These are phyloP conservation scores for Ascidia mentula DNA, from an alignment of 23 tunicate species.

Conservation along the genomic window DNA sequence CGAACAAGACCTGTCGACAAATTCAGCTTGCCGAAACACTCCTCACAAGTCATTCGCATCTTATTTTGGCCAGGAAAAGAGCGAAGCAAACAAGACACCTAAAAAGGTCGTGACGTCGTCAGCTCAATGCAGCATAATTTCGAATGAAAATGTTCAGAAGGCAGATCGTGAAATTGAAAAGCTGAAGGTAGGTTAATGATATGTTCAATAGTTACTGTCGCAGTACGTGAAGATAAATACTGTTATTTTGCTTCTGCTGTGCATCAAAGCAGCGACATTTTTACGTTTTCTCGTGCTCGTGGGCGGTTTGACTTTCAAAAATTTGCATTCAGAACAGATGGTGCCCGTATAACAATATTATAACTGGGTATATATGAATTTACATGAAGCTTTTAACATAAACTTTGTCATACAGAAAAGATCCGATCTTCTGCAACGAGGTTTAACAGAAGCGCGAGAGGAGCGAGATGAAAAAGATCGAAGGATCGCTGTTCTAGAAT, in stretches of 20 bases:
- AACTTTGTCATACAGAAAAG: constrained; percentile 30
- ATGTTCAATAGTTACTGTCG: too few species aligned
- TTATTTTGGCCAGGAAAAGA: background rate
- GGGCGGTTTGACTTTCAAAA: background rate
- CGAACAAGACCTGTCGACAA: background rate
- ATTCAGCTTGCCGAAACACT: background rate
- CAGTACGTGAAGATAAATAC: too few species aligned
- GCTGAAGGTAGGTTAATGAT: constrained; percentile 34
- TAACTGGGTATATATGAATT: too few species aligned
- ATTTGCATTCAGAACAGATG: background rate
- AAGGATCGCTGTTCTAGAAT: constrained; percentile 62
- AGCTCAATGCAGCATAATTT: constrained; percentile 34
- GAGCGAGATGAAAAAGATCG: constrained; percentile 82
- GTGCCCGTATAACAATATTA: background rate
- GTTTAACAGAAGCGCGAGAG: constrained; percentile 68
- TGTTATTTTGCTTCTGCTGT: too few species aligned
- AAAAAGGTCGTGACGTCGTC: constrained; percentile 14
- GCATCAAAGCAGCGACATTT: too few species aligned
- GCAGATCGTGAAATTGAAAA: constrained; percentile 28
- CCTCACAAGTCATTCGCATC: background rate
- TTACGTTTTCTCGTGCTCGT: too few species aligned
- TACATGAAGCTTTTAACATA: too few species aligned
- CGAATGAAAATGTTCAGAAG: background rate
- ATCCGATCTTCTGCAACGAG: constrained; percentile 50
- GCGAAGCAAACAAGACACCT: background rate